Evolutionary conservation across 2,888 invertebrate species (phyloP), one percentile per base, ranked within the genome.

Genomic region (Emmelina monodactyla): DNA sequence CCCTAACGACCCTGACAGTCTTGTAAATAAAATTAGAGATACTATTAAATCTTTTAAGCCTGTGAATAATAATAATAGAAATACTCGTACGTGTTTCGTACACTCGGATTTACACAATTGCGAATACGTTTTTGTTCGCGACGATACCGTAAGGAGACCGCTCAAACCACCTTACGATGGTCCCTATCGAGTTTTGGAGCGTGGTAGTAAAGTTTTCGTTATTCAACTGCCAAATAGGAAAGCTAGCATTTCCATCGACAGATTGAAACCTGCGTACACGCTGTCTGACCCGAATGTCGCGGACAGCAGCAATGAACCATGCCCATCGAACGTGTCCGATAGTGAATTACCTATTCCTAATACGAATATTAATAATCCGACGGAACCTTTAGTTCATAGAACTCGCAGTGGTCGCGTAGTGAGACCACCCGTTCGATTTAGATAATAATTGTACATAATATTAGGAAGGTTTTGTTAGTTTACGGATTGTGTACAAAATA

Each of bases 81-180:
- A 22, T 12, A 12, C 30, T 1, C 22, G 15, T n/a, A 6, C 32
- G 1, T 13, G 28, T 14, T 41, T 41, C 12, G 32, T 41, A 2
- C 33, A 32, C 12, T 28, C 37, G 25, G 37, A 39, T n/a, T 19
- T 43, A 1, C 1, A 31, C 1, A 30, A 28, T 14, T 16, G 34
- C 12, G 16, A 29, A 3, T 36, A 42, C 14, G 33, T 40, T 9
- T 42, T 40, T 14, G 12, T 45, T 9, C 29, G 41, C 1, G 32
- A 40, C n/a, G 43, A 45, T 14, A 16, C 40, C 1, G 36, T 45
- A 4, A 15, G 36, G 14, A 29, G 28, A 14, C 31, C 41, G 1
- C 16, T 45, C 1, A 25, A 39, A 16, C 34, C 41, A 9, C 41
- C 45, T 2, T 42, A 42, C 15, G 37, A 42, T 2, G 44, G 44